phyloP scores from a whole-genome alignment of 2,797 vertebrate genomes.

The Masticophis lateralis region DNA sequence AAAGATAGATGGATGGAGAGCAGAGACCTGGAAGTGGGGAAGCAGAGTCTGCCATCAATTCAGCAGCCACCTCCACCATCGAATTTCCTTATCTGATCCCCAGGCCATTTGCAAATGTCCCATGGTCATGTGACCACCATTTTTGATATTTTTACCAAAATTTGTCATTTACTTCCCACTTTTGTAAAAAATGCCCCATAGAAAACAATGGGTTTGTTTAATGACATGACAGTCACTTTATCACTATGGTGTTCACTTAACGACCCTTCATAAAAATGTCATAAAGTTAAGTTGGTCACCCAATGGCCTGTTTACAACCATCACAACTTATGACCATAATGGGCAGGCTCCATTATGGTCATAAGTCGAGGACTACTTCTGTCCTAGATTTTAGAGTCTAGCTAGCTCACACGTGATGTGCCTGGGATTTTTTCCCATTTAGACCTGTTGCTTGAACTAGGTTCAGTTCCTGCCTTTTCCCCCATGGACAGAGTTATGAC shows the following conservation, averaged over 20 bases:
- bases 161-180: background rate
- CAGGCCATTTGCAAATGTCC: background rate
- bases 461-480: rapidly evolving
- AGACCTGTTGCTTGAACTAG: background rate
- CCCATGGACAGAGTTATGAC: rapidly evolving
- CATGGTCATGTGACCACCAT: background rate
- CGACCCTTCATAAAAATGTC: background rate
- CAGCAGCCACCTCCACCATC: background rate
- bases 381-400: background rate
- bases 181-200: background rate
- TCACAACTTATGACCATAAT: background rate
- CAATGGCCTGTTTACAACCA: background rate
- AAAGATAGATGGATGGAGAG: background rate
- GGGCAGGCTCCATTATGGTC: background rate
- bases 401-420: background rate
- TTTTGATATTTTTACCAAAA: background rate
- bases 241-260: background rate
- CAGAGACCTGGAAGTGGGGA: background rate
- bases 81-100: background rate
- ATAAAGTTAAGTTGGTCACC: background rate
- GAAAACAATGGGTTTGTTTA: background rate
- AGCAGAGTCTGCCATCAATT: too few species aligned
- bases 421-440: background rate
- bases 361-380: background rate
- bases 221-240: background rate